A percentile compares a stretch with the other conserved stretches of the same genome.
These are phyloP conservation scores for Morone chrysops DNA, from an alignment of 2,113 vertebrate species.

Conservation along the genomic window DNA sequence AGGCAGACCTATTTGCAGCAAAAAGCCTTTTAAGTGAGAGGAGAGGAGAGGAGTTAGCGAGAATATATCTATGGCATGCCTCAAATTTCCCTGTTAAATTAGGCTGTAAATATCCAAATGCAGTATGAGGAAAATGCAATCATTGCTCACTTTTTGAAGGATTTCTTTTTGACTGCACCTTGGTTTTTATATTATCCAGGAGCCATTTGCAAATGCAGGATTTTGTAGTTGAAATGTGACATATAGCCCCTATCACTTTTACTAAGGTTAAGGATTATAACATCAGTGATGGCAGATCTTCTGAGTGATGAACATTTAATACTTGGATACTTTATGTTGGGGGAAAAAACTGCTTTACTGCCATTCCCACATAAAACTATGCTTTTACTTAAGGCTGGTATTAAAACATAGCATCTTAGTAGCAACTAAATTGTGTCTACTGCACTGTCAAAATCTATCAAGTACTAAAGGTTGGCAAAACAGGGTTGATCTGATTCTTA, in stretches of 20 bases:
- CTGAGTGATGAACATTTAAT: not conserved
- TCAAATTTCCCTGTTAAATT: slow-evolving; percentile 48
- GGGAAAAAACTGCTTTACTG: not conserved
- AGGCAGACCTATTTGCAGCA: slow-evolving; percentile 53
- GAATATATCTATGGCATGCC: slow-evolving; percentile 19
- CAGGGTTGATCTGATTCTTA: too few relatives aligned
- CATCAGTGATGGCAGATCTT: not conserved
- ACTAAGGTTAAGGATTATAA: not conserved
- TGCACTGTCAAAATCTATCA: not conserved
- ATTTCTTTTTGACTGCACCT: slow-evolving; percentile 5
- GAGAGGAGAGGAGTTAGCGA: slow-evolving; percentile 22
- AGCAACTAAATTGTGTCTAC: too few relatives aligned
- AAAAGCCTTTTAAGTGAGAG: slow-evolving; percentile 45
- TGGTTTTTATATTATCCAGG: not conserved
- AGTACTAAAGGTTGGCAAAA: not conserved
- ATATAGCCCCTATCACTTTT: not conserved
- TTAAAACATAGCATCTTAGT: not conserved
- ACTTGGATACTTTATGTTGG: not conserved
- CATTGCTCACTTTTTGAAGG: slow-evolving; percentile 4
- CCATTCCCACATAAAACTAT: not conserved
- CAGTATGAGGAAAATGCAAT: slow-evolving; percentile 8
- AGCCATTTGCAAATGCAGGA: not conserved
- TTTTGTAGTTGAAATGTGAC: not conserved
- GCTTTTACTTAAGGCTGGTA: not conserved
- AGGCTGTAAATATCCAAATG: slow-evolving; percentile 41